Base-by-base conservation (phyloP, 2,113 vertebrate species). In the Setophaga kirtlandii region DNA sequence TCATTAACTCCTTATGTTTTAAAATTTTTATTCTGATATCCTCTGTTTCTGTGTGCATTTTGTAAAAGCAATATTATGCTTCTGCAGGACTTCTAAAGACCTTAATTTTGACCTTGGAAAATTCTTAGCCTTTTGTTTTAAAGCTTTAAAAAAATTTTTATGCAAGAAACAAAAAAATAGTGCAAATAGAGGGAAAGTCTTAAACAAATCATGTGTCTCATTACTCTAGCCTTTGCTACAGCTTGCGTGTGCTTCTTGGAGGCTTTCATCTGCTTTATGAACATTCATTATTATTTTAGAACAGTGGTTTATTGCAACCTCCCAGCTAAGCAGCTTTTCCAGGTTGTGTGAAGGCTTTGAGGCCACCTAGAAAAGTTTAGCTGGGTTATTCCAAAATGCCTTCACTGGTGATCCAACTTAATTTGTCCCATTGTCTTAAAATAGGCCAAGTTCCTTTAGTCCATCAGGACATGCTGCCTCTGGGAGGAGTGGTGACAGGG, bases 291-390 rank as follows among this genome's bases (percentile, higher is more conserved):
- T 77, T 83, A 53, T 55, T 93, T 86, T 55, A 68, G 46, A 94
- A 60, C 69, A n/a, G 30, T 92, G 35, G 50, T 88, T 62, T 70
- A 39, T 62, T 90, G 41, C 83, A 77, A 74, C 53, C 58, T 64
- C 33, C 15, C 42, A 69, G 47, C 23, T 93, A 95, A 92, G 82
- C 78, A 90, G 90, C 75, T 95, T 94, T 94, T 42, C 79, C n/a
- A 56, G n/a, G 31, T n/a, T 75, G 17, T 28, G 30, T 31, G 71
- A 71, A 79, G 23, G 71, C 56, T 92, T 68, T 90, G 83, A 92
- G 82, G 42, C 17, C 31, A 65, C 41, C 37, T 41, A 62, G 35
- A 73, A 41, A 69, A 91, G 31, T 81, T 81, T 79, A 73, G 10
- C 24, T 70, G 79, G 44, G 31, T 82, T 89, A 35, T 78, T 95